Evolutionary conservation across 2,888 invertebrate species (phyloP), one percentile per base, ranked within the genome.

Genomic region (Cantharis rustica): DNA sequence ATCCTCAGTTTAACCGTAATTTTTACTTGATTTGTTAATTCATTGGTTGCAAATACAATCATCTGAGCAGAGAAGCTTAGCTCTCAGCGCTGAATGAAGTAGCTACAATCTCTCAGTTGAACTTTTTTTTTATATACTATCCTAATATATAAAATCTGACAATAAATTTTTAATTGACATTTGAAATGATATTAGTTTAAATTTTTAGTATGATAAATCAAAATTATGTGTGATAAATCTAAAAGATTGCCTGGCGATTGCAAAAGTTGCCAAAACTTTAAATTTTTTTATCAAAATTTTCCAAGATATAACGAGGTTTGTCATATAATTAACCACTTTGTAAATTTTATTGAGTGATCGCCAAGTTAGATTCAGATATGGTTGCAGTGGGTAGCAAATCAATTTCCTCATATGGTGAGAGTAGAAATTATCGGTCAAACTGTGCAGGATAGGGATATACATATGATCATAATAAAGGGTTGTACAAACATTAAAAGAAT

Each of bases 371-470:
- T 66, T 20, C 16, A 16, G 13, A n/a, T 17, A 20, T 66, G 64
- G 64, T 20, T 66, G 5, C 15, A 75, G 2, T 64, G 70, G 61
- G 27, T 81, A 31, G 63, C 31, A 27, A 66, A 17, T 11, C 62
- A 62, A 16, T 79, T 76, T 76, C 79, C 79, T 11, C 75, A 79
- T 16, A 71, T 75, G n/a, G 81, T 79, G 3, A 66, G 72, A 26
- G 78, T 82, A 64, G 68, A 81, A 73, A 75, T 68, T 13, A 80
- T 83, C 26, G 82, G 82, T 10, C 66, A 75, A 16, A 73, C 80
- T 13, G 66, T 77, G 17, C 68, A 82, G 66, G 80, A 80, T 10
- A 71, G 81, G 16, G 72, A 79, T 26, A 82, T 82, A 31, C 74
- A 80, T 20, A 82, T 83, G 79, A 66, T 79, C 62, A 61, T 75